Evolutionary conservation across 2,113 vertebrate genomes (phyloP), one percentile per base, ranked within the genome.

Genomic region (Chionodraco myersi): DNA sequence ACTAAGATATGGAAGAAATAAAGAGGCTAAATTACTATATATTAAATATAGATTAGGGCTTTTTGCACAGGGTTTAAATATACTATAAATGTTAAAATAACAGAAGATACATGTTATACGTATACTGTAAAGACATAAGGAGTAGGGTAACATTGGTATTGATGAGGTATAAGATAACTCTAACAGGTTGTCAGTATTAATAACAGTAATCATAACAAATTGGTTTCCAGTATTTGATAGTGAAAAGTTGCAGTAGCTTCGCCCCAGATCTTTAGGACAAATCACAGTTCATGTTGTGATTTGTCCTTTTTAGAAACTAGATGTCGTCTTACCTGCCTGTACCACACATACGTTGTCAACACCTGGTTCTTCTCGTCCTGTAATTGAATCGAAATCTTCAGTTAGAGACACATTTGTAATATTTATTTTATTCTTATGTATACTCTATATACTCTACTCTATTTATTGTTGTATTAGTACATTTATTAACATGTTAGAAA

Each of bases 281-380:
- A 4, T 48, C 13, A 23, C 0, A 14, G 44, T 2, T 23, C 1
- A 51, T 34, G 23, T 62, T 34, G 0, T 3, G 14, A 30, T 61
- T 62, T 34, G 0, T 6, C 10, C 21, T 56, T 49, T 10, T 53
- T 56, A 21, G 6, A 64, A 75, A 57, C 3, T 0, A 0, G 5
- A 44, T 51, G 72, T 72, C 21, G 0, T 41, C 92, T 94, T 85
- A 99, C 98, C 96, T 99, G 98, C 82, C 97, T 95, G 92, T 99
- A 99, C 98, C 98, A 99, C 77, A 99, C 96, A 18, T 99, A 99
- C 0, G 98, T 99, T 60, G 98, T 99, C 86, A 99, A 88, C 23
- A 99, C 97, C 85, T 99, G 98, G 85, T 99, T 99, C 93, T 99
- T 99, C 90, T 99, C 98, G 75, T 99, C 98, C 98, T 99, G 91